Evolutionary conservation across 2,797 vertebrate genomes (phyloP).

Genomic region (Onychomys leucogaster): DNA sequence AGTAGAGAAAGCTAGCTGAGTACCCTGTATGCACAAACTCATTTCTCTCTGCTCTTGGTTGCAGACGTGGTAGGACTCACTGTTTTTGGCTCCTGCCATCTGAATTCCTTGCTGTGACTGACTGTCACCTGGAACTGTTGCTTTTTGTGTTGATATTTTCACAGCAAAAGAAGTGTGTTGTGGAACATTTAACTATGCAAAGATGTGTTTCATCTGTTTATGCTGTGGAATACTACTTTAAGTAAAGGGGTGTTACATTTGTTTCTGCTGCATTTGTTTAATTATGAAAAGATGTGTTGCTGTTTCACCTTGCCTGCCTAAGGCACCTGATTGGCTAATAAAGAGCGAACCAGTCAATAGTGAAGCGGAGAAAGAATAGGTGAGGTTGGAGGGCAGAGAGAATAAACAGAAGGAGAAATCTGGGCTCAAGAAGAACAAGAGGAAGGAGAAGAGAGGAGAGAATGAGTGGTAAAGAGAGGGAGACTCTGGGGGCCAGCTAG

Average conservation of each 20-base stretch:
- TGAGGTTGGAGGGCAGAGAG: background rate
- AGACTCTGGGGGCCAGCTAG: background rate
- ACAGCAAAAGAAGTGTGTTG: background rate
- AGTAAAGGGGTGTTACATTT: background rate
- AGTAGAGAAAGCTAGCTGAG: background rate
- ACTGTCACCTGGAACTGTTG: background rate
- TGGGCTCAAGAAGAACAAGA: background rate
- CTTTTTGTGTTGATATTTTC: background rate
- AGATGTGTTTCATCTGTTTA: background rate
- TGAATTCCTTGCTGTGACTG: background rate
- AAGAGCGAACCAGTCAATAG: background rate
- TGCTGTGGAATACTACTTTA: background rate
- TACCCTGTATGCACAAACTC: fast-evolving
- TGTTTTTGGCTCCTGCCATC: background rate
- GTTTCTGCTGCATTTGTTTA: background rate
- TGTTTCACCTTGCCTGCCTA: background rate
- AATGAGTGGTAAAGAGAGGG: background rate
- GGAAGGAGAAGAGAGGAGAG: background rate
- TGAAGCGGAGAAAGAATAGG: background rate
- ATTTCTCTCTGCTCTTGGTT: background rate
- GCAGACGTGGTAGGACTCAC: background rate
- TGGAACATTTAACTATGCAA: background rate
- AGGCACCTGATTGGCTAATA: background rate
- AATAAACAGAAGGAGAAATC: background rate
- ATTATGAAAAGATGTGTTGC: background rate